Percentiles rank a stretch among this genome's conserved stretches.
These are phyloP conservation scores for Lithodes maja DNA, from an alignment of 2,888 invertebrate genomes.

Conservation along the genomic window DNA sequence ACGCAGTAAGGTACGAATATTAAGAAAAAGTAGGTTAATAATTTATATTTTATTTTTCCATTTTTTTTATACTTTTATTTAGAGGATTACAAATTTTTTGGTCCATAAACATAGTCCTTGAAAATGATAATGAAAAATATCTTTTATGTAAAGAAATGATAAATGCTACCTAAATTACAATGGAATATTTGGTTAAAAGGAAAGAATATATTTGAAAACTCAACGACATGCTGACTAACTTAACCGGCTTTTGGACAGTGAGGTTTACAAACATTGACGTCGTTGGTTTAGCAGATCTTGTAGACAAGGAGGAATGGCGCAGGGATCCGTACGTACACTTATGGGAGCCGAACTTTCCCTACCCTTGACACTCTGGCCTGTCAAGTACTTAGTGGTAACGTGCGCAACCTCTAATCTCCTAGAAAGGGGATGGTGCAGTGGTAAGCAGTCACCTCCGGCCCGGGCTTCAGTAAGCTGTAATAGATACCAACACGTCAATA, in stretches of 20 bases:
- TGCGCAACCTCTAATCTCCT: conserved; percentile 67
- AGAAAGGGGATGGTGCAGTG: conserved; percentile 66
- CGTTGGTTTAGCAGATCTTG: conserved; percentile 63
- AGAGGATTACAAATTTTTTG: conserved; percentile 65
- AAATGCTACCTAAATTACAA: conserved; percentile 56
- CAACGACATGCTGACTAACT: conserved; percentile 60
- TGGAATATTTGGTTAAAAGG: conserved; percentile 66
- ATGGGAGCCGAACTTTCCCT: conserved; percentile 65
- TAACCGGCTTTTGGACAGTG: conserved; percentile 65
- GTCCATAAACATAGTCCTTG: conserved; percentile 55
- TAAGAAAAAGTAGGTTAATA: too few relatives aligned
- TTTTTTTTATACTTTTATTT: conserved; percentile 41
- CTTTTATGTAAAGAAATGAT: conserved; percentile 33
- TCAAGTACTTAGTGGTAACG: conserved; percentile 61
- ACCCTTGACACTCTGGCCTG: conserved; percentile 62
- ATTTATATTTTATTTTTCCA: too few relatives aligned
- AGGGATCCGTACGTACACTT: conserved; percentile 55
- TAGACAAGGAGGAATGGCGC: conserved; percentile 64
- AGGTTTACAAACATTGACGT: conserved; percentile 64
- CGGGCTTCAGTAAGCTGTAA: conserved; percentile 66
- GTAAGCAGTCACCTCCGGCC: conserved; percentile 64
- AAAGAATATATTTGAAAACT: conserved; percentile 33
- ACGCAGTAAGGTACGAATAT: too few relatives aligned
- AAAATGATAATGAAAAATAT: conserved; percentile 55
- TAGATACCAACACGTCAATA: conserved; percentile 67